Evolutionary conservation across 2,888 invertebrate species (phyloP).

Genomic region (Tetanocera ferruginea): DNA sequence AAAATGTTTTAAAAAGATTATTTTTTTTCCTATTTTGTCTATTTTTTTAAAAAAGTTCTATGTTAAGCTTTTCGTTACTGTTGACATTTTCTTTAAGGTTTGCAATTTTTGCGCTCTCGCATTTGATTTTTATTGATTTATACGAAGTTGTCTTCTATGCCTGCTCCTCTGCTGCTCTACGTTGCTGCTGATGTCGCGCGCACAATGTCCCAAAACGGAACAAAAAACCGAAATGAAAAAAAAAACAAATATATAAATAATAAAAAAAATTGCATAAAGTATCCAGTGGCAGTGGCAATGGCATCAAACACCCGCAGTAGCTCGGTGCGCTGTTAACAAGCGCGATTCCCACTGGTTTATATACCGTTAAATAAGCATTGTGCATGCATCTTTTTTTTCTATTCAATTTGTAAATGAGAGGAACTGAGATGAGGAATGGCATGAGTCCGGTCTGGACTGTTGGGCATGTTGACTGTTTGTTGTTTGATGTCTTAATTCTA

Average conservation of each 20-base stretch:
- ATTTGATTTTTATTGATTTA: slow-evolving; percentile 63
- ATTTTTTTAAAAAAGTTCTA: neutral
- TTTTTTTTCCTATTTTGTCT: neutral
- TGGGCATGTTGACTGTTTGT: neutral
- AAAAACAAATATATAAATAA: neutral
- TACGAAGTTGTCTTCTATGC: slow-evolving; percentile 50
- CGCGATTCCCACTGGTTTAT: slow-evolving; percentile 15
- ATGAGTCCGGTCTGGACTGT: slow-evolving; percentile 9
- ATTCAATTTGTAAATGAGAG: neutral
- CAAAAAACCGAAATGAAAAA: neutral
- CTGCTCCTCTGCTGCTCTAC: slow-evolving; percentile 42
- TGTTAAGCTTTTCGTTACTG: neutral
- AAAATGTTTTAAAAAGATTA: neutral
- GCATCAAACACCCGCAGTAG: neutral
- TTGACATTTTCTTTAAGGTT: slow-evolving; percentile 1
- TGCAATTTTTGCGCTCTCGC: slow-evolving; percentile 41
- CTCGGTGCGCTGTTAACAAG: neutral
- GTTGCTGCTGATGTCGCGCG: slow-evolving; percentile 38
- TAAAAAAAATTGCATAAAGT: neutral
- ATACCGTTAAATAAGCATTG: slow-evolving; percentile 28
- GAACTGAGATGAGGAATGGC: neutral
- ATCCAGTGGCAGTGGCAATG: neutral
- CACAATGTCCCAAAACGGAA: slow-evolving; percentile 34
- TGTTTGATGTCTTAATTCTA: neutral
- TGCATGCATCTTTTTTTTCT: neutral